Conservation (phyloP, 2,888 invertebrate species). For the Alloplasta piceator region DNA sequence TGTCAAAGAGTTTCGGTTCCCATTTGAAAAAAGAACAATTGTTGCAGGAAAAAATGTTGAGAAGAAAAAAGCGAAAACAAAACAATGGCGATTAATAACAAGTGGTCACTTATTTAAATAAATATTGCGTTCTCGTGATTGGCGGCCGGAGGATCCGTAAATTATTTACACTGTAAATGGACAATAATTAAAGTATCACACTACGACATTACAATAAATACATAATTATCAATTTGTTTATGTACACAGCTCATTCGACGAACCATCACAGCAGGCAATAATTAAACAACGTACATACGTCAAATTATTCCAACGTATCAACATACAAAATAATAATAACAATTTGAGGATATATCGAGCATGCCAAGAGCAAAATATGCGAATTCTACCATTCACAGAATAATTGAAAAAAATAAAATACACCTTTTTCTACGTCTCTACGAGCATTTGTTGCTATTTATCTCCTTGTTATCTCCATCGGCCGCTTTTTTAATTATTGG, state of each 20-base stretch:
- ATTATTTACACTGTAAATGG: slow-evolving; percentile 47
- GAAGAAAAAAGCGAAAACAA: neutral
- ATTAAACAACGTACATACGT: slow-evolving; percentile 5
- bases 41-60: neutral
- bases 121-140: slow-evolving; percentile 21
- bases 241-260: neutral
- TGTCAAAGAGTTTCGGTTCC: neutral
- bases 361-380: slow-evolving; percentile 49
- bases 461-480: slow-evolving; percentile 34
- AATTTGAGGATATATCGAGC: slow-evolving; percentile 30
- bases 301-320: neutral
- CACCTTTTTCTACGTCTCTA: slow-evolving; percentile 27
- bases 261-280: slow-evolving; percentile 28
- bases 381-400: neutral
- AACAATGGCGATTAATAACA: neutral
- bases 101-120: neutral
- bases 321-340: slow-evolving; percentile 14
- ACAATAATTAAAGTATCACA: neutral
- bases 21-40: neutral
- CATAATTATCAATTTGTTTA: neutral
- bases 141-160: slow-evolving; percentile 19
- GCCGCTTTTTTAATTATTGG: slow-evolving; percentile 25
- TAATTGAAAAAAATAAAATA: neutral
- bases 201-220: slow-evolving; percentile 12
- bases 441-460: slow-evolving; percentile 43